These are phyloP conservation scores for human (Homo sapiens) DNA, from an alignment of 2,113 vertebrate species.

Conservation along the genomic window GRCh38 chr12:13932001-13932500, in stretches of 20 bases:
- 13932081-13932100: neutral
- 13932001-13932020: neutral
- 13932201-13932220: neutral
- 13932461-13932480: neutral
- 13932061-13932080: neutral
- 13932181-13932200: neutral
- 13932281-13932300: neutral
- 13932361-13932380: neutral
- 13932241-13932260: neutral
- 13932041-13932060: slow-evolving; percentile 4
- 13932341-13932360: neutral
- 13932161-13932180: neutral
- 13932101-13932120: neutral
- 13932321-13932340: neutral
- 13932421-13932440: neutral
- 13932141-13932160: neutral
- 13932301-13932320: neutral
- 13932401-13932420: neutral
- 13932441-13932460: neutral
- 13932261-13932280: neutral
- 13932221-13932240: neutral
- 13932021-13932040: neutral
- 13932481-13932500: neutral
- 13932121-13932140: neutral
- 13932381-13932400: neutral